Percentiles rank a stretch among this genome's conserved stretches.
Conservation (phyloP, 2,113 vertebrate species). For the Tringa solitaria region DNA sequence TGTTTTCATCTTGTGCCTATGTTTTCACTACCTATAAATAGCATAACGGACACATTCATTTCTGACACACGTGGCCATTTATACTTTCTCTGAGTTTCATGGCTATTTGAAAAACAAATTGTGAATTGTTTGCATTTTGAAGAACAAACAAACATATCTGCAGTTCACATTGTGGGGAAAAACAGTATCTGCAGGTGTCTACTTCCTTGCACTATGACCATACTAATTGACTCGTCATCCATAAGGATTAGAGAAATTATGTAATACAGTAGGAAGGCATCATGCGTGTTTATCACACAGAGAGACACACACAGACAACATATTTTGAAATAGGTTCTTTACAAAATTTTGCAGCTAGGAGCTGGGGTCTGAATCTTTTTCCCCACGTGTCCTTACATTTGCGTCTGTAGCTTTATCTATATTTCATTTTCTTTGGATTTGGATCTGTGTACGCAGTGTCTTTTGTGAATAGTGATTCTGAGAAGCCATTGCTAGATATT, state of each 20-base stretch:
- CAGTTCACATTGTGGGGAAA: background rate
- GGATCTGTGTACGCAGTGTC: background rate
- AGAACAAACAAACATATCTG: background rate
- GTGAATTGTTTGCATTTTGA: background rate
- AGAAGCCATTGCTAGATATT: background rate
- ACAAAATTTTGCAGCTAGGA: background rate
- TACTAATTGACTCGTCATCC: background rate
- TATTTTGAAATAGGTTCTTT: background rate
- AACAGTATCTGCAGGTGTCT: background rate
- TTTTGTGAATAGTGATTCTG: background rate
- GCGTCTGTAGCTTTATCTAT: background rate
- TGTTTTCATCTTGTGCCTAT: background rate
- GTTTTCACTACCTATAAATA: background rate
- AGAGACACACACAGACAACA: rapidly evolving
- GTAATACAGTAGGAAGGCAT: background rate
- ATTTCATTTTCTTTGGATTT: background rate
- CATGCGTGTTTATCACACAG: background rate
- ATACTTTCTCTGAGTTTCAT: background rate
- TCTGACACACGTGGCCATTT: rapidly evolving
- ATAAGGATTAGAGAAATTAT: background rate
- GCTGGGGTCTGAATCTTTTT: background rate
- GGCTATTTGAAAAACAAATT: background rate
- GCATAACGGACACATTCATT: background rate
- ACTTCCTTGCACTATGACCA: background rate
- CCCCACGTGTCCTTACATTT: background rate